Base-by-base conservation (phyloP, 2,888 invertebrate genomes). In the Heteromyza rotundicornis region DNA sequence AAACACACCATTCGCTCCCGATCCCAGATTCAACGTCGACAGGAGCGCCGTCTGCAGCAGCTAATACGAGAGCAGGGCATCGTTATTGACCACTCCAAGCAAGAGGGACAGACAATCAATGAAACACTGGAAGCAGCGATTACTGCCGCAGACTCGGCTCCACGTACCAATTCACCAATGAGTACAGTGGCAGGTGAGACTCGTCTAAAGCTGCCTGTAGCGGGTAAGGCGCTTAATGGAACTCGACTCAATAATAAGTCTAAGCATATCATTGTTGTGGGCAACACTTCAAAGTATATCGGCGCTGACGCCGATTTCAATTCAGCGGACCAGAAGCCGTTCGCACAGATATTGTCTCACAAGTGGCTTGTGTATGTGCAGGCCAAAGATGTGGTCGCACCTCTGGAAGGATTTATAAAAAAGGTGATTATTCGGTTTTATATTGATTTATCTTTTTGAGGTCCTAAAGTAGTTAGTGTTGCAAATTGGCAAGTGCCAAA, bases 301-400 rank as follows among this genome's bases (percentile, higher is more conserved):
- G 86, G 89, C 0, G 85, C 91, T 73, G 88, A 89, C 20, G 60
- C 49, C 2, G 36, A 51, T n/a, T 65, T 62, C 8, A 32, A 35
- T 24, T 50, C 56, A 1, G 10, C 16, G 1, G 61, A 62, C 16
- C 20, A 59, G n/a, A 82, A 87, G 24, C 86, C 87, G 27, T 90
- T 90, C 77, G 87, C 87, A 20, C 73, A 73, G 52, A 88, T 91
- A 0, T 92, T 92, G 20, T 93, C 92, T 7, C 94, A 96, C 83
- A 94, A 94, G 80, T 96, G 96, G 96, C 88, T 95, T 84, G 88
- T 95, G 60, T 96, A 95, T 84, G 89, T 95, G 1, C 87, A 93
- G 70, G 90, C 90, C 0, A 87, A 89, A 58, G 69, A 74, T 16
- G 85, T 87, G 62, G 87, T 87, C 23, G 83, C 84, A 64, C 87